Evolutionary conservation across 2,888 invertebrate genomes (phyloP).

Genomic region (Phorcus lineatus): DNA sequence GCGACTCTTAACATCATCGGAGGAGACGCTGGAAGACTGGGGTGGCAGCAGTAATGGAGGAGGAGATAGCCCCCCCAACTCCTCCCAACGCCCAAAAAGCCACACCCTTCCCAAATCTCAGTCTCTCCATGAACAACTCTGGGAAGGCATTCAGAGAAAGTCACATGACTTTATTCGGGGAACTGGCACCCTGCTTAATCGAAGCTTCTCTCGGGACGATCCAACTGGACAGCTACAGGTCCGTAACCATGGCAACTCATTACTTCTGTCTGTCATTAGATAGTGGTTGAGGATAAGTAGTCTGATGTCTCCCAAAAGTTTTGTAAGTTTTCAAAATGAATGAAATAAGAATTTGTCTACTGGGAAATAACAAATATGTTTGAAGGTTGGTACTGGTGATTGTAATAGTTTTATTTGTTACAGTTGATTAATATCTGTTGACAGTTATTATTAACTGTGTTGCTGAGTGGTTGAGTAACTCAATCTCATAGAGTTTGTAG

Average conservation of each 20-base stretch:
- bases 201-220: slow-evolving; percentile 69
- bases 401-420: too few relatives aligned
- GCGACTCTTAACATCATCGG: slow-evolving; percentile 60
- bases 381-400: too few relatives aligned
- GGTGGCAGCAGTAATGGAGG: slow-evolving; percentile 46
- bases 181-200: slow-evolving; percentile 63
- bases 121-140: slow-evolving; percentile 64
- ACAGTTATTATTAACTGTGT: too few relatives aligned
- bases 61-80: slow-evolving; percentile 54
- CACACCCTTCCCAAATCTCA: slow-evolving; percentile 67
- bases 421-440: too few relatives aligned
- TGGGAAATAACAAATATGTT: too few relatives aligned
- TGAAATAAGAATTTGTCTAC: too few relatives aligned
- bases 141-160: slow-evolving; percentile 70
- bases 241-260: slow-evolving; percentile 10
- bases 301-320: too few relatives aligned
- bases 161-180: slow-evolving; percentile 69
- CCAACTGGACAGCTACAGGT: slow-evolving; percentile 54
- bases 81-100: slow-evolving; percentile 60
- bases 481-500: too few relatives aligned
- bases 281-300: too few relatives aligned
- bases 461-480: too few relatives aligned
- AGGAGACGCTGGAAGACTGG: slow-evolving; percentile 68
- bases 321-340: too few relatives aligned
- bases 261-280: not conserved